Percentiles rank a stretch among this genome's conserved stretches.
These are phyloP conservation scores for Mobula birostris DNA, from an alignment of 2,113 vertebrate genomes.

Conservation along the genomic window DNA sequence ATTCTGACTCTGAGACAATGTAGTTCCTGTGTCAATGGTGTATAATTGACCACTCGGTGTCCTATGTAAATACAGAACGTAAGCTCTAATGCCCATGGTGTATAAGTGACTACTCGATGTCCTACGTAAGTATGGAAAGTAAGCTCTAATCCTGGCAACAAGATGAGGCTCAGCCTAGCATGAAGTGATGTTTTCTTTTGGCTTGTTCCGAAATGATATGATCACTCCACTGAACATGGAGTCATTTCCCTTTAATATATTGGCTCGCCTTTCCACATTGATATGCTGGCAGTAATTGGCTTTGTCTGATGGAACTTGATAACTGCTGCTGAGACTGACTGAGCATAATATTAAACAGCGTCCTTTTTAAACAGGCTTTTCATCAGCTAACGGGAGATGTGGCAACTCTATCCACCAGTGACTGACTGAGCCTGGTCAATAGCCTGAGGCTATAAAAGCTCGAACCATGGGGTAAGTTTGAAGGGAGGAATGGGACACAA, in stretches of 20 bases:
- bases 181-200: neutral
- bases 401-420: neutral
- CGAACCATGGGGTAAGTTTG: neutral
- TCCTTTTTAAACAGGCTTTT: neutral
- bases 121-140: too few species aligned
- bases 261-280: neutral
- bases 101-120: too few species aligned
- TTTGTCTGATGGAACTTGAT: neutral
- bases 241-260: neutral
- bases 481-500: neutral
- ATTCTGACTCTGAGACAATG: too few species aligned
- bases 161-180: neutral
- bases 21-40: too few species aligned
- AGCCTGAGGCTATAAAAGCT: neutral
- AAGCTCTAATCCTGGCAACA: too few species aligned
- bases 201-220: neutral
- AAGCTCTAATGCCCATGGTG: too few species aligned
- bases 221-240: neutral
- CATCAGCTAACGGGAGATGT: neutral
- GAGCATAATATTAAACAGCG: neutral
- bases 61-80: too few species aligned
- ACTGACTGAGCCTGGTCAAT: neutral
- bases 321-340: neutral
- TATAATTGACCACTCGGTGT: too few species aligned
- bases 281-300: neutral